Evolutionary conservation across 1,140 invertebrate genomes (phyloP).

Genomic region (Drosophila bipectinata): DNA sequence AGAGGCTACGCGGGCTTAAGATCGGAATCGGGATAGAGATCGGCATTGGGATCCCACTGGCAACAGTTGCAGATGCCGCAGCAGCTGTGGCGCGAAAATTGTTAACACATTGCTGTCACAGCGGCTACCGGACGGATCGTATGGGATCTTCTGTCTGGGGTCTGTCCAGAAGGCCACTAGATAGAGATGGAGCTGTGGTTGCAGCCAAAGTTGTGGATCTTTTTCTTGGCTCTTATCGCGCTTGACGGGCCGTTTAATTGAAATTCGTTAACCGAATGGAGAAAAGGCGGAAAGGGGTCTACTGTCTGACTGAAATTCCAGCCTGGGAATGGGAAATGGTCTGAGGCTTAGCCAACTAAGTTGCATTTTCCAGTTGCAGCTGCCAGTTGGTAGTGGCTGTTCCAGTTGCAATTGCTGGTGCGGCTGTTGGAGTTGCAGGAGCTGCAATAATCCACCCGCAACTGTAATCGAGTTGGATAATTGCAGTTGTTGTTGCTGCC

Average conservation of each 20-base stretch:
- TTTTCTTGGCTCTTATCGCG: conserved; percentile 53
- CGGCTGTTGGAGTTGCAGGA: conserved; percentile 19
- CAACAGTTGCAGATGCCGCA: conserved; percentile 23
- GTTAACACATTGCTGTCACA: conserved; percentile 81
- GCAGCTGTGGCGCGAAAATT: conserved; percentile 76
- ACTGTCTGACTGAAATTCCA: conserved; percentile 20
- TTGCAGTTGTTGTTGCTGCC: conserved; percentile 47
- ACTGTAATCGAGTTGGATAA: conserved; percentile 50
- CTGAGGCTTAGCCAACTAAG: conserved; percentile 34
- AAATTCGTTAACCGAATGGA: conserved; percentile 58
- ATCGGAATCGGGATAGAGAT: conserved; percentile 2
- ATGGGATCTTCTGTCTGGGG: conserved; percentile 1
- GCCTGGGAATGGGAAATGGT: conserved; percentile 54
- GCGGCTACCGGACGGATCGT: conserved; percentile 35
- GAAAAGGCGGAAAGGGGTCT: conserved; percentile 26
- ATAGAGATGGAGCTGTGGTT: background rate
- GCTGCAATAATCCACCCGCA: conserved; percentile 45
- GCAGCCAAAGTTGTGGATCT: conserved; percentile 24
- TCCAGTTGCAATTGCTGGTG: conserved; percentile 17
- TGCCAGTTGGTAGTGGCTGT: conserved; percentile 34
- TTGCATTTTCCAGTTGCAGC: conserved; percentile 26
- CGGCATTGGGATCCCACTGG: conserved; percentile 16
- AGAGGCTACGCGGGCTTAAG: background rate
- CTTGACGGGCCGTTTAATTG: conserved; percentile 76
- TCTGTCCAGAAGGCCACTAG: conserved; percentile 8